Percentiles rank a stretch among this genome's conserved stretches.
Conservation (phyloP, 1,140 invertebrate genomes). For the Megathymus violae region DNA sequence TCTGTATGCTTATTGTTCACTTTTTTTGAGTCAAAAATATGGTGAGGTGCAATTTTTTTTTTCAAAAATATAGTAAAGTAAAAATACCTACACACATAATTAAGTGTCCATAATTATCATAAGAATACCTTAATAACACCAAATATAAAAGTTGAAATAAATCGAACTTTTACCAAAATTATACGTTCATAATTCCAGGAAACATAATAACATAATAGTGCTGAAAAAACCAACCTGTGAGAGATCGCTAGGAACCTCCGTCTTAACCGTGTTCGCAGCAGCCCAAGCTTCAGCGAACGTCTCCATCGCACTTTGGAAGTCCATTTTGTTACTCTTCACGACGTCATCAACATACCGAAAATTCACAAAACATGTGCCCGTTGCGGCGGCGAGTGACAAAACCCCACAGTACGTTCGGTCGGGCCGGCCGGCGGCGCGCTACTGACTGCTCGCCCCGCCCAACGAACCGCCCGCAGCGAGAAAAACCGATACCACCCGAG, state of each 20-base stretch:
- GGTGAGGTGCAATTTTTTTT: constrained; percentile 4
- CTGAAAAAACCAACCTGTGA: constrained; percentile 84
- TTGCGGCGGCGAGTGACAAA: constrained; percentile 39
- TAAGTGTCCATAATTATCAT: too few relatives aligned
- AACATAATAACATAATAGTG: constrained; percentile 31
- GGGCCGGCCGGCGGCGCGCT: constrained; percentile 73
- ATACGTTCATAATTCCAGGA: constrained; percentile 7
- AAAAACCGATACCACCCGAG: constrained; percentile 80
- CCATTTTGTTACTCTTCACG: constrained; percentile 87
- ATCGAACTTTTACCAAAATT: constrained; percentile 5
- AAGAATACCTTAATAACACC: too few relatives aligned
- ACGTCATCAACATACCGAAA: constrained; percentile 78
- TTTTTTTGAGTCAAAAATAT: not conserved
- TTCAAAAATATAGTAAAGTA: too few relatives aligned
- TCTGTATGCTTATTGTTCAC: constrained; percentile 21
- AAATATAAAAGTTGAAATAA: constrained; percentile 1
- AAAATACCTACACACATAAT: too few relatives aligned
- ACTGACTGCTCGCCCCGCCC: constrained; percentile 76
- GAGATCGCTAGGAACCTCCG: constrained; percentile 81
- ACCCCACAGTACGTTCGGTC: constrained; percentile 56
- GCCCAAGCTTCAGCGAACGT: constrained; percentile 98
- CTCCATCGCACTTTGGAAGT: constrained; percentile 98
- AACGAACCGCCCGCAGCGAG: constrained; percentile 77
- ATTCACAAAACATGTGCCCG: constrained; percentile 68
- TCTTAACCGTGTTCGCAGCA: constrained; percentile 92